These are phyloP conservation scores for Drosophila funebris DNA, from an alignment of 1,140 invertebrate species.

Conservation along the genomic window DNA sequence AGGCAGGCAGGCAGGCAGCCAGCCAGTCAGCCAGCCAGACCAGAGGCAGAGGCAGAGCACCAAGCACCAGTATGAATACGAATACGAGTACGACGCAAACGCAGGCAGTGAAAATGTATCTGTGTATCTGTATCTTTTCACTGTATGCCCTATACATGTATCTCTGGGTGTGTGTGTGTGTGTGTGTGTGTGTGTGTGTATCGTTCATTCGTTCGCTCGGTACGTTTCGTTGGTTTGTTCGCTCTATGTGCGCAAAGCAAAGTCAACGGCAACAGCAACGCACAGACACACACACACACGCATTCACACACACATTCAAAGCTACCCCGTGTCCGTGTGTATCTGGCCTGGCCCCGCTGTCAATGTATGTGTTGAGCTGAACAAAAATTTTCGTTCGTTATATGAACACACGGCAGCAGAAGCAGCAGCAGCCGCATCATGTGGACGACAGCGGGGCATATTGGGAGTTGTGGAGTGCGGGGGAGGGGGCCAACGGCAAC, in stretches of 20 bases:
- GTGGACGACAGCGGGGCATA: conserved; percentile 28
- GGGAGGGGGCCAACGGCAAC: conserved; percentile 31
- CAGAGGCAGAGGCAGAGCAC: conserved; percentile 40
- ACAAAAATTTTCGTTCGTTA: conserved; percentile 66
- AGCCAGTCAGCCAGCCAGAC: conserved; percentile 38
- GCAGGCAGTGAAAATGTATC: conserved; percentile 57
- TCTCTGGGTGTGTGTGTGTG: conserved; percentile 9
- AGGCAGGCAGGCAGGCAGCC: conserved; percentile 49
- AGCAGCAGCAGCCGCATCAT: conserved; percentile 12
- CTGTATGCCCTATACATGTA: neutral
- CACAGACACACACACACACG: conserved; percentile 33
- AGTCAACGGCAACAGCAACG: conserved; percentile 44
- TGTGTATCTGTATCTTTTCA: conserved; percentile 37
- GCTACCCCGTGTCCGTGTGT: conserved; percentile 41
- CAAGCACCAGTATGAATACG: conserved; percentile 33
- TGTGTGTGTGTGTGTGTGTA: conserved; percentile 23
- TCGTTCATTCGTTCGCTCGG: conserved; percentile 48
- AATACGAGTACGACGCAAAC: conserved; percentile 72
- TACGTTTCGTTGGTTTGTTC: conserved; percentile 47
- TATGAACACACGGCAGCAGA: conserved; percentile 65
- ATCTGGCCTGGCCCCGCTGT: conserved; percentile 58
- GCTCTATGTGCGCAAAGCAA: conserved; percentile 59
- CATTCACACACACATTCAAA: neutral
- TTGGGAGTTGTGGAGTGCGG: conserved; percentile 9
- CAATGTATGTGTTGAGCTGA: conserved; percentile 34